Conservation (phyloP, 1,140 invertebrate species). For the Leptopilina clavipes region DNA sequence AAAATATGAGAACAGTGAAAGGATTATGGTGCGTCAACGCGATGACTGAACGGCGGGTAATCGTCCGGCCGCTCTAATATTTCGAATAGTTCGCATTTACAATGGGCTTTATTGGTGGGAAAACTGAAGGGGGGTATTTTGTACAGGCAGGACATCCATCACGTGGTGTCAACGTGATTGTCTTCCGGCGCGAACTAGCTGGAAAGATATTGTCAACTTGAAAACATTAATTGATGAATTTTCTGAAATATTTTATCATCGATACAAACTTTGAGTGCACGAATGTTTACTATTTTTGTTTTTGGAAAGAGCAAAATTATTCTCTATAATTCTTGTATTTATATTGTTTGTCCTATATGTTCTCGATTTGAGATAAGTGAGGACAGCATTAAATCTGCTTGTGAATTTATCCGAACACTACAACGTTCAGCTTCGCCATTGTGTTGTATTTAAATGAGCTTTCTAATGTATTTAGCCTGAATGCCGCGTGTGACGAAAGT, state of each 20-base stretch:
- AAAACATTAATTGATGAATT: constrained; percentile 22
- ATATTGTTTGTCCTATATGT: not conserved
- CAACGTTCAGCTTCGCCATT: constrained; percentile 53
- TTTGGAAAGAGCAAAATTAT: no score
- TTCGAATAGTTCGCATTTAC: constrained; percentile 76
- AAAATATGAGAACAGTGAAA: constrained; percentile 65
- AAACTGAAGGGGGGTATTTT: constrained; percentile 69
- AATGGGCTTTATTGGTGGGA: constrained; percentile 74
- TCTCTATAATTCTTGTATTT: not conserved
- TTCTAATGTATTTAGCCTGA: constrained; percentile 67
- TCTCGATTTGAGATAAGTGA: not conserved
- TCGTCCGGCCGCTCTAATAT: constrained; percentile 72
- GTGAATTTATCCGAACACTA: constrained; percentile 55
- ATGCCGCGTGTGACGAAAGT: constrained; percentile 53
- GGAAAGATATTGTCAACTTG: constrained; percentile 69
- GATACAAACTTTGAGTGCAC: not conserved
- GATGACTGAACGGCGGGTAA: constrained; percentile 74
- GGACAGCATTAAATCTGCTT: constrained; percentile 56
- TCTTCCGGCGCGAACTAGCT: constrained; percentile 65
- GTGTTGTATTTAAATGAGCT: constrained; percentile 70
- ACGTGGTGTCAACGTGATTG: constrained; percentile 75
- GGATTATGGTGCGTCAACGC: constrained; percentile 74
- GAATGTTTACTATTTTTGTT: no score
- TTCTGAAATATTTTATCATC: not conserved
- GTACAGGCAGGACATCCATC: constrained; percentile 71